Evolutionary conservation across 1,140 invertebrate genomes (phyloP).

Genomic region (Drosophila ironensis): DNA sequence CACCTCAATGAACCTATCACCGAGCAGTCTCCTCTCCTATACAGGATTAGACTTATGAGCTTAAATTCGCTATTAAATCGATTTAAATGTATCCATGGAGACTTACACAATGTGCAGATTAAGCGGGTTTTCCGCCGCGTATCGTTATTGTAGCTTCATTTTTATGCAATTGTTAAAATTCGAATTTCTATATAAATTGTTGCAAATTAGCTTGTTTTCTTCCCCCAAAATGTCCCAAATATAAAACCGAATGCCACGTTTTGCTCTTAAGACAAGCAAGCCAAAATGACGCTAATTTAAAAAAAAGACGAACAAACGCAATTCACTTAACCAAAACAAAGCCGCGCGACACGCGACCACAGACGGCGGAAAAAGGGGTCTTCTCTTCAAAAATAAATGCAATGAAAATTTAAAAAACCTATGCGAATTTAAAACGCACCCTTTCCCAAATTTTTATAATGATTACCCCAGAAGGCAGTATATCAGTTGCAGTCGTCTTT

Average conservation of each 20-base stretch:
- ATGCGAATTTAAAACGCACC: background rate
- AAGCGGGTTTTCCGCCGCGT: no score
- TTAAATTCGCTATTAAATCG: slow-evolving; percentile 17
- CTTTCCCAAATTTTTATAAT: no score
- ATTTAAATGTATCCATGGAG: slow-evolving; percentile 71
- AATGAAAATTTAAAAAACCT: background rate
- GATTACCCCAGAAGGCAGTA: no score
- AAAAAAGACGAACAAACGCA: slow-evolving; percentile 25
- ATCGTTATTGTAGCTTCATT: background rate
- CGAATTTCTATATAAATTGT: background rate
- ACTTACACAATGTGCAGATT: slow-evolving; percentile 16
- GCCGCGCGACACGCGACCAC: slow-evolving; percentile 46
- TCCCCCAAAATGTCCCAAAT: slow-evolving; percentile 13
- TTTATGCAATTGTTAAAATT: background rate
- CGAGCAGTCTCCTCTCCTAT: no score
- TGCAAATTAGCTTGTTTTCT: slow-evolving; percentile 2
- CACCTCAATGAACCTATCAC: slow-evolving; percentile 2
- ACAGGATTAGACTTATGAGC: no score
- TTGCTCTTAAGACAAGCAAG: background rate
- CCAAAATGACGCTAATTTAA: slow-evolving; percentile 17
- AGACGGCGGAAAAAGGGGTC: slow-evolving; percentile 19
- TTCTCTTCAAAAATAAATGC: slow-evolving; percentile 49
- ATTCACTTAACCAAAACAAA: slow-evolving; percentile 49
- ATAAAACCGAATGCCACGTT: slow-evolving; percentile 5
- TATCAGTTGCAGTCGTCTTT: no score